phyloP scores from a whole-genome alignment of 2,113 vertebrate genomes.

The Toxotes jaculatrix region DNA sequence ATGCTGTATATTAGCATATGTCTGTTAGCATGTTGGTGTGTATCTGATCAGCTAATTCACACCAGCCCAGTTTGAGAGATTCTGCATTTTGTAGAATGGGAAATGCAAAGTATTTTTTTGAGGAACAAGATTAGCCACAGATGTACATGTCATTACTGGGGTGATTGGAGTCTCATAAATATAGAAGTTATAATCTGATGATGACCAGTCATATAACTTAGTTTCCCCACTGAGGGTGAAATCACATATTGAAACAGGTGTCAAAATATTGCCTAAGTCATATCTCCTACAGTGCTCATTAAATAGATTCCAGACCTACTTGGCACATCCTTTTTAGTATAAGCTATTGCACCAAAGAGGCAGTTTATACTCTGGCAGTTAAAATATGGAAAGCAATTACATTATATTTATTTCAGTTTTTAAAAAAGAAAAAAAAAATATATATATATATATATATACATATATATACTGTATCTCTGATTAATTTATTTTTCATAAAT shows the following conservation, averaged over 20 bases:
- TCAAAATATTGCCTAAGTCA: conserved; percentile 44
- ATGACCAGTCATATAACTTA: conserved; percentile 46
- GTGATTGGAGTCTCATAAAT: conserved; percentile 39
- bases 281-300: conserved; percentile 33
- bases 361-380: conserved; percentile 23
- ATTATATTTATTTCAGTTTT: not conserved
- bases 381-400: conserved; percentile 29
- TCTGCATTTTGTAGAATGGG: not conserved
- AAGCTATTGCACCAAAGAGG: conserved; percentile 2
- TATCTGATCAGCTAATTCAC: not conserved
- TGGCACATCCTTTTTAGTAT: conserved; percentile 18
- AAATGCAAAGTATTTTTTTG: not conserved
- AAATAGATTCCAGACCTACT: conserved; percentile 44
- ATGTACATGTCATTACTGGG: conserved; percentile 26
- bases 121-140: conserved; percentile 30
- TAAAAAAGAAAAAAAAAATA: not conserved
- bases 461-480: not conserved
- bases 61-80: not conserved
- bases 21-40: no score
- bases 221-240: conserved; percentile 56
- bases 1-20: not conserved
- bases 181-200: conserved; percentile 40
- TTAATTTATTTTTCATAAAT: conserved; percentile 1
- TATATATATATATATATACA: no score
- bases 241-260: conserved; percentile 71